Percentiles rank a stretch among this genome's conserved stretches.
Evolutionary conservation across 2,797 vertebrate species (phyloP).

Genomic region (Danio jaintianensis): DNA sequence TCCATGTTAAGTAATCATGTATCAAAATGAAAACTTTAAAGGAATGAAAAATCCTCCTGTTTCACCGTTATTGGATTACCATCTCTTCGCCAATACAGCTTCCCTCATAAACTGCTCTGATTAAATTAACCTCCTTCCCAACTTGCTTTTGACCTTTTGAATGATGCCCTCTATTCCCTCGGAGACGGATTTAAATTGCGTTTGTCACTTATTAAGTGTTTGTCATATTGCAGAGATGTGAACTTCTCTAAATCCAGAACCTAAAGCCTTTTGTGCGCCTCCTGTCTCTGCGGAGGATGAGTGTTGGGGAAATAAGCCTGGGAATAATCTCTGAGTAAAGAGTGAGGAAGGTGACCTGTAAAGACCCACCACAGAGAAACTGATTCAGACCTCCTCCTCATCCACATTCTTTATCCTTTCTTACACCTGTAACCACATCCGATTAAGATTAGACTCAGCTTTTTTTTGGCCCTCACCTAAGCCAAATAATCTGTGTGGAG

Average conservation of each 20-base stretch:
- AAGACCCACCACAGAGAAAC: slow-evolving; percentile 18
- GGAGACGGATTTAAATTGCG: slow-evolving; percentile 24
- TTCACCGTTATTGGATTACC: slow-evolving; percentile 76
- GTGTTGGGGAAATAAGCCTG: neutral
- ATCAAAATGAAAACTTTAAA: slow-evolving; percentile 70
- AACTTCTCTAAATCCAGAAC: slow-evolving; percentile 6
- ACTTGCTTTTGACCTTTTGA: slow-evolving; percentile 51
- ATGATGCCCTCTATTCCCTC: slow-evolving; percentile 27
- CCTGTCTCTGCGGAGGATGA: slow-evolving; percentile 1
- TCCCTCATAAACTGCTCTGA: slow-evolving; percentile 45
- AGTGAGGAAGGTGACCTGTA: slow-evolving; percentile 15
- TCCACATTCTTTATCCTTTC: slow-evolving; percentile 7
- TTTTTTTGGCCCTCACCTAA: slow-evolving; percentile 11
- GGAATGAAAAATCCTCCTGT: slow-evolving; percentile 70
- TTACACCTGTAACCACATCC: slow-evolving; percentile 42
- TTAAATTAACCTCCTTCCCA: slow-evolving; percentile 45
- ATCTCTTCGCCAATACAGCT: slow-evolving; percentile 22
- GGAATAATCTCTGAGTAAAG: slow-evolving; percentile 35
- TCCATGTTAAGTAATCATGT: slow-evolving; percentile 66
- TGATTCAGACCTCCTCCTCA: neutral
- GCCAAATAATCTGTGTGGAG: slow-evolving; percentile 22
- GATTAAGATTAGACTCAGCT: slow-evolving; percentile 36
- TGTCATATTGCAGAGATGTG: slow-evolving; percentile 33
- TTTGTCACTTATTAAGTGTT: slow-evolving; percentile 40
- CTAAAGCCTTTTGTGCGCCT: neutral